Evolutionary conservation across 2,888 invertebrate genomes (phyloP), one percentile per base, ranked within the genome.

Genomic region (Drosophila paucipuncta): DNA sequence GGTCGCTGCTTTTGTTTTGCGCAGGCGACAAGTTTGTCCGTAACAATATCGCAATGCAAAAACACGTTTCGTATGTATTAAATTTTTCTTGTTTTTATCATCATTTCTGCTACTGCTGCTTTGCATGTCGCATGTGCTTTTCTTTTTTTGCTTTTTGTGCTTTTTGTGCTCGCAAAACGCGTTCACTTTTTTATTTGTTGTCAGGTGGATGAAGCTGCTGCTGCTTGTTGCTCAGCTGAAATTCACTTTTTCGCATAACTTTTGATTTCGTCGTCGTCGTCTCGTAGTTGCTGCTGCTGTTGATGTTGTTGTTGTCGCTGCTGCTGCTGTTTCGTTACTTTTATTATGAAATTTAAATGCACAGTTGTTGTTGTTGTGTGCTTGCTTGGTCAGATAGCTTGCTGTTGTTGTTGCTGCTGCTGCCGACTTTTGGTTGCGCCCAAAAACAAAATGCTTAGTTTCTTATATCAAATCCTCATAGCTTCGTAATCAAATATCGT

Each of bases 201-300:
- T 78, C 78, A 80, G 81, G 78, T 78, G 78, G 78, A 78, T 80
- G 81, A 73, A 76, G 73, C 77, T 72, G 77, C 77, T 72, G 76
- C 68, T 43, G 60, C 39, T 69, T 63, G 52, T 35, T 47, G 61
- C 60, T 62, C 25, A 69, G 69, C 74, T 82, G 54, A 78, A 83
- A 88, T 85, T 85, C 72, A 83, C 74, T 89, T 89, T 84, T 83
- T 82, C 78, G 78, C 78, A 82, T 73, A 84, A 84, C 82, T 89
- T 84, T 89, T 87, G 69, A 73, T 82, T 87, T 83, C 70, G 73
- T 73, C 68, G 73, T 73, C 69, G 71, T 60, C 64, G 61, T 59
- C 63, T 61, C 18, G 55, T 49, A 50, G 68, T 69, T 49, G 25
- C 39, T 35, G 25, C 39, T 28, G 18, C 18, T 50, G 28, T 10